These are phyloP conservation scores for Heliconius congener DNA, from an alignment of 1,140 invertebrate species.

Conservation along the genomic window DNA sequence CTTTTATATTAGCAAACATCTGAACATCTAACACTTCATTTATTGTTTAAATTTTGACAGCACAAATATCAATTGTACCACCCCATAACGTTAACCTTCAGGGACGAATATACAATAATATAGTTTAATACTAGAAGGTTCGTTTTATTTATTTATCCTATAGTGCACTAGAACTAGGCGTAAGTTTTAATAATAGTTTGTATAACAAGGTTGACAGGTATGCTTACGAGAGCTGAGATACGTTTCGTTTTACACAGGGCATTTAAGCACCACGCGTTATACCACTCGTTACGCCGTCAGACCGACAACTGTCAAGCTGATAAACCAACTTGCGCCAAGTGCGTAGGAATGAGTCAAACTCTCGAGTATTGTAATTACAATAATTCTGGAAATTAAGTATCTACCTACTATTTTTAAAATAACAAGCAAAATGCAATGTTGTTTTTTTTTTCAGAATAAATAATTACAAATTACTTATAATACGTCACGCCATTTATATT, in stretches of 20 bases:
- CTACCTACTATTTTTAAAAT: neutral
- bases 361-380: conserved; percentile 44
- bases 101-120: conserved; percentile 28
- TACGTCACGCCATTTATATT: too few species aligned
- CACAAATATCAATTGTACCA: conserved; percentile 53
- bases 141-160: conserved; percentile 4
- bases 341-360: conserved; percentile 45
- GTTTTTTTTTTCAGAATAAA: neutral
- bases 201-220: conserved; percentile 50
- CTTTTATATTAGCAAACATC: conserved; percentile 53
- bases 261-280: conserved; percentile 37
- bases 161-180: conserved; percentile 29
- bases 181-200: conserved; percentile 37
- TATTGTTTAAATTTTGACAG: conserved; percentile 54
- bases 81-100: conserved; percentile 48
- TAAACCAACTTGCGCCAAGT: conserved; percentile 54
- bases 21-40: conserved; percentile 47
- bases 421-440: neutral
- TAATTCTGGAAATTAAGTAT: neutral
- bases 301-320: conserved; percentile 63
- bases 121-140: conserved; percentile 14
- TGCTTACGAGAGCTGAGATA: conserved; percentile 38
- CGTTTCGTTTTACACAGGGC: conserved; percentile 64
- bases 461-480: neutral
- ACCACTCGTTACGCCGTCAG: conserved; percentile 49